Base-by-base conservation (phyloP, 1,140 invertebrate species). In the Drosophila cardini region DNA sequence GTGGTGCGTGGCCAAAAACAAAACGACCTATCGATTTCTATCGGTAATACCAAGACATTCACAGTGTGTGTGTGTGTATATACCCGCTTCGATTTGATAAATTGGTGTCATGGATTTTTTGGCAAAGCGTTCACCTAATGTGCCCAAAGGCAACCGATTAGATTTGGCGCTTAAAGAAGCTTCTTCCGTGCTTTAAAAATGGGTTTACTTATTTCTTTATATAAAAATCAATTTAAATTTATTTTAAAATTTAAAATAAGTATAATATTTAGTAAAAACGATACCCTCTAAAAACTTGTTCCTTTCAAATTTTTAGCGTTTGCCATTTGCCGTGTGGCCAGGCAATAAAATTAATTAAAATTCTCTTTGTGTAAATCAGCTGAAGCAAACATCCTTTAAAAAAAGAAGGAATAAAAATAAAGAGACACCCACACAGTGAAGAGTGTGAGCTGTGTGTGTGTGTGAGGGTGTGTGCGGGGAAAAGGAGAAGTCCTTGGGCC, bases 311-410 rank as follows among this genome's bases (percentile, higher is more conserved):
- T 40, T 26, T 10, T 9, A 4, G 15, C 11, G 26, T 57, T 18
- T 61, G 68, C 61, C 67, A 61, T 62, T 70, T 70, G 60, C 48
- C 67, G 36, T 58, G 30, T 42, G 57, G 62, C 38, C 13, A 30
- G 36, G 68, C 60, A 90, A 83, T 78, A 58, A 90, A 90, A 89
- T 90, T 90, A 90, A 90, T 90, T 90, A 90, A 81, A 90, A 90
- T 81, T 87, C 61, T 77, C 58, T 73, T 84, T 87, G 71, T 87
- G 71, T 76, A 89, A 87, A 78, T 73, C 74, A 76, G 63, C 67
- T 84, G 74, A 81, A 73, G 87, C 84, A 90, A 90, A 90, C 76
- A 90, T 90, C 89, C 89, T 90, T 89, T 80, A 89, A 62, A 84
- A 78, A 65, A 62, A 3, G 21, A 26, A 26, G 21, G 21, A 26